Base-by-base conservation (phyloP, 2,888 invertebrate species). In the Hoplodrina blanda region DNA sequence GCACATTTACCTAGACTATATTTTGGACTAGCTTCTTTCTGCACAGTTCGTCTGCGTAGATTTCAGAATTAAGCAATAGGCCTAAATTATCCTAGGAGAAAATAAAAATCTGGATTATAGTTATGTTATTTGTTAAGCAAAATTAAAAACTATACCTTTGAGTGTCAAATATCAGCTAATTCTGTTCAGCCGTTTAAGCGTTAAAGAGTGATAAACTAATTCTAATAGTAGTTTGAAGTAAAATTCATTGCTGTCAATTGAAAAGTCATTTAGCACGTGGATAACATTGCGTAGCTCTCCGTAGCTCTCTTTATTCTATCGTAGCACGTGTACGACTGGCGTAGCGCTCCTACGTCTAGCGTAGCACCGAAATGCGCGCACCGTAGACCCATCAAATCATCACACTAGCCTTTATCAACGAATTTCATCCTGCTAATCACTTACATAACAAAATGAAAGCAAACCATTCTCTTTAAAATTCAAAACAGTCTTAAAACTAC, bases 271-370 rank as follows among this genome's bases (percentile, higher is more conserved):
- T 54, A 61, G 53, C 19, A 13, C 33, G n/a, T n/a, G 15, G 19
- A 41, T 20, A n/a, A 11, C 4, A 4, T 10, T 19, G 50, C 50
- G 50, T n/a, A 19, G 50, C 50, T n/a, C 7, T 7, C 11, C 20
- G 20, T 30, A 19, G 15, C 10, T 19, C 2, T 30, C 4, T 37
- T 17, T 20, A 33, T 33, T 33, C 4, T 41, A 41, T 17, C 64
- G 64, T 64, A 66, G 66, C 66, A 52, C 5, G 41, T 19, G 44
- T 54, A 70, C 49, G 50, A n/a, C 5, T 25, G 10, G n/a, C 52
- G 56, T 62, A 69, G 57, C 62, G 19, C 10, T 17, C 1, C 17
- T 19, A 52, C 8, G 8, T 44, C 13, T 13, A 17, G 30, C 65
- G 44, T 33, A 50, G 33, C 56, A 56, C 7, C 25, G 1, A 52